These are phyloP conservation scores for Drosophila yooni DNA, from an alignment of 2,888 invertebrate genomes.

Conservation along the genomic window DNA sequence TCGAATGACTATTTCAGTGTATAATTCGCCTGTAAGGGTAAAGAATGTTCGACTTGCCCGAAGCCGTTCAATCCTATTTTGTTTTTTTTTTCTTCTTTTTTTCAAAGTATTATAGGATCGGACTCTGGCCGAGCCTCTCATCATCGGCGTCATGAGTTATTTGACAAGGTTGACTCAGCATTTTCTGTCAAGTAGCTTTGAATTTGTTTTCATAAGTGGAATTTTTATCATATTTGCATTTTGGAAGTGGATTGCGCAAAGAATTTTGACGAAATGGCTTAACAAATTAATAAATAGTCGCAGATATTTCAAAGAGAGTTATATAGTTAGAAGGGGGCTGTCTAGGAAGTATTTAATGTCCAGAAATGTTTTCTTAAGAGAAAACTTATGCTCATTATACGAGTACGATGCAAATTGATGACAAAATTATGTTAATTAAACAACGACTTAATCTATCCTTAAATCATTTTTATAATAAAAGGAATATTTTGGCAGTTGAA, in stretches of 20 bases:
- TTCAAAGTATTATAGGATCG: constrained; percentile 11
- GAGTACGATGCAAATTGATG: not conserved
- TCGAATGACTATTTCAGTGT: not conserved
- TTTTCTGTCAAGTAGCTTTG: constrained; percentile 20
- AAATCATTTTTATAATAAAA: not conserved
- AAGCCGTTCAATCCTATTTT: constrained; percentile 16
- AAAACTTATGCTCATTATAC: not conserved
- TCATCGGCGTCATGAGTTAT: constrained; percentile 25
- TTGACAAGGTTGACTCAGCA: constrained; percentile 43
- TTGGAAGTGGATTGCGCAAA: constrained; percentile 18
- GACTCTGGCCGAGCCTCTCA: constrained; percentile 41
- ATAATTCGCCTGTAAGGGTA: not conserved
- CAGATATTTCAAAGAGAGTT: constrained; percentile 12
- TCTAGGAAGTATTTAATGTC: not conserved
- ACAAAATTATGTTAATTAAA: not conserved
- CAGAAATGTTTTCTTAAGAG: not conserved
- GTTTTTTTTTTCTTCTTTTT: not conserved
- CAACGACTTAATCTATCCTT: not conserved
- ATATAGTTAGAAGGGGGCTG: not conserved
- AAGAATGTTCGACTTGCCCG: not conserved
- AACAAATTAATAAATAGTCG: constrained; percentile 39
- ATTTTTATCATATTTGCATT: constrained; percentile 16
- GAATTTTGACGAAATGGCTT: constrained; percentile 29
- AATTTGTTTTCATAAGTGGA: constrained; percentile 9
- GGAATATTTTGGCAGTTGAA: not conserved